Percentiles rank a stretch among this genome's conserved stretches.
Evolutionary conservation across 2,113 vertebrate genomes (phyloP).

Genomic region (Hippotragus niger): DNA sequence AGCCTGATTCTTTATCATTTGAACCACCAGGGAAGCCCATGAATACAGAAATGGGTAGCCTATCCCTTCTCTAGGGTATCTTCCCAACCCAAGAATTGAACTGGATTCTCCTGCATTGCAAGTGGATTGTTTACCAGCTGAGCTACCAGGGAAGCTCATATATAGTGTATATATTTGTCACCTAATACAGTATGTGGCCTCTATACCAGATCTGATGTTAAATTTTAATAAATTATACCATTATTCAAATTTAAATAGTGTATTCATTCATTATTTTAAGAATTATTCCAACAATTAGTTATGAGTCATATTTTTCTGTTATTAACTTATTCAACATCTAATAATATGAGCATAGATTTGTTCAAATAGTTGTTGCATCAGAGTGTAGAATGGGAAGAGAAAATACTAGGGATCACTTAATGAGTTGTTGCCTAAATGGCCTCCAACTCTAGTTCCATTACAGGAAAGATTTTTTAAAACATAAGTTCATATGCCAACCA

Average conservation of each 20-base stretch:
- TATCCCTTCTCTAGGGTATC: neutral
- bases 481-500: neutral
- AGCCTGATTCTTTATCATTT: neutral
- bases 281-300: neutral
- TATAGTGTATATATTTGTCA: neutral
- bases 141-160: neutral
- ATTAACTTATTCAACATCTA: neutral
- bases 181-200: neutral
- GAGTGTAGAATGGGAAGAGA: neutral
- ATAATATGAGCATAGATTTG: neutral
- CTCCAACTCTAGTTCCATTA: neutral
- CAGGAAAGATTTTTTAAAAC: neutral
- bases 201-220: neutral
- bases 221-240: neutral
- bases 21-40: neutral
- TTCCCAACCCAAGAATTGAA: neutral
- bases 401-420: neutral
- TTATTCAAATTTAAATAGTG: neutral
- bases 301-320: neutral
- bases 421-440: neutral
- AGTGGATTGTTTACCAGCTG: neutral
- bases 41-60: neutral
- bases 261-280: neutral
- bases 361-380: neutral
- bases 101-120: neutral